These are phyloP conservation scores for Syrista parreyssii DNA, from an alignment of 2,888 invertebrate genomes.

Conservation along the genomic window DNA sequence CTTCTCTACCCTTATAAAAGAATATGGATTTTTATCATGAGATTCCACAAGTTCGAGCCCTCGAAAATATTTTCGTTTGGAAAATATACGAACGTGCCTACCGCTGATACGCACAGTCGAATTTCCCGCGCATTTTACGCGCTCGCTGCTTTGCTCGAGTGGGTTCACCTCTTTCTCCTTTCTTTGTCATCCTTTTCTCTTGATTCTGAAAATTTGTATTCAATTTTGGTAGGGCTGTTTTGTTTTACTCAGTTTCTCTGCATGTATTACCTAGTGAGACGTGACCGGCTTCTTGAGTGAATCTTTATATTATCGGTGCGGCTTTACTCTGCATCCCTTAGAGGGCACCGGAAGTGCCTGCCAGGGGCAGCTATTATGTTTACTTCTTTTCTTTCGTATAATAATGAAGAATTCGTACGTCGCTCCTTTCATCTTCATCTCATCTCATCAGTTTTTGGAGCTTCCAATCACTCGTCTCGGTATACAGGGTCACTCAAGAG, in stretches of 20 bases:
- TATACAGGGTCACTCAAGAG: neutral
- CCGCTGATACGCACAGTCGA: neutral
- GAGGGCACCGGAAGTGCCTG: neutral
- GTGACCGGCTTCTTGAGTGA: conserved; percentile 42
- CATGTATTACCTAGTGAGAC: conserved; percentile 47
- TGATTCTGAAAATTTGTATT: conserved; percentile 48
- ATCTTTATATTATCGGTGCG: conserved; percentile 51
- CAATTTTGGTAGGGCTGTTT: conserved; percentile 53
- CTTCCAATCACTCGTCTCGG: neutral
- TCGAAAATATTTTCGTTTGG: neutral
- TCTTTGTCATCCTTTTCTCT: neutral
- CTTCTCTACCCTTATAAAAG: neutral
- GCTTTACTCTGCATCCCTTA: conserved; percentile 33
- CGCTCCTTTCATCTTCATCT: too few relatives aligned
- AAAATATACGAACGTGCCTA: neutral
- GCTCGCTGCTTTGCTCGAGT: neutral
- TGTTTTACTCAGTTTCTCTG: conserved; percentile 47
- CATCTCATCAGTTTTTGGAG: neutral
- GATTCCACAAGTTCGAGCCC: neutral
- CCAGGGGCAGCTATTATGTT: neutral
- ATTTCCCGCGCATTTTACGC: neutral
- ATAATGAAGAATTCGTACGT: neutral
- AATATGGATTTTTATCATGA: neutral
- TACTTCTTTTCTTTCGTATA: neutral
- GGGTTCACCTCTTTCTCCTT: neutral